Evolutionary conservation across 2,797 vertebrate species (phyloP), one percentile per base, ranked within the genome.

Genomic region (Schizopygopsis pylzovi): DNA sequence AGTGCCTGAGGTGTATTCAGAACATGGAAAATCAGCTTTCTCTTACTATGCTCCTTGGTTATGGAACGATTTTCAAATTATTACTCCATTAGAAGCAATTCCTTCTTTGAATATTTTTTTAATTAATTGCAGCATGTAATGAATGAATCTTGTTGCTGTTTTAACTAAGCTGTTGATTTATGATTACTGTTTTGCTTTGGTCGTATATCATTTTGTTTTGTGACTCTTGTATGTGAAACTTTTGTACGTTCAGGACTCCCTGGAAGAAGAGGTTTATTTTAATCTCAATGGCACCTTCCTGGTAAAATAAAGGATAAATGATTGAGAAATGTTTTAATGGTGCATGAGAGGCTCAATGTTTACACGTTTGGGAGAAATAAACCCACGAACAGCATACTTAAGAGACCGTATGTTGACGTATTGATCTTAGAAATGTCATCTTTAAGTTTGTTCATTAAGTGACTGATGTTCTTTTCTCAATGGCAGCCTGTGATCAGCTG

Each of bases 401-500:
- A 28, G 25, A 28, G 61, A 63, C 12, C 13, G 25, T 63, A 63
- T 63, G 28, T 63, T 63, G 25, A 63, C 12, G 1, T 59, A n/a
- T 10, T n/a, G 9, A 59, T n/a, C 54, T 52, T 16, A 18, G 16
- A 52, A 52, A 16, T 52, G 16, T 54, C 52, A 52, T 18, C 54
- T 63, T 63, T 15, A 6, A 63, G 56, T 59, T 11, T 71, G 43
- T 41, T 13, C 28, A 25, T 71, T 3, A 7, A 39, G 33, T n/a
- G 10, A 12, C 16, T 72, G 25, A 56, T 75, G 70, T n/a, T 63
- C 12, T 86, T 83, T 56, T 47, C 33, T 9, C 6, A 8, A 8
- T 25, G 13, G 20, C 87, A 99, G 98, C 98, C 2, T 99, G 98
- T 6, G 98, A 99, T 93, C 98, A 99, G 94, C 92, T 99, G 83